Base-by-base conservation (phyloP, 2,113 vertebrate genomes). In the Nothoprocta pentlandii region DNA sequence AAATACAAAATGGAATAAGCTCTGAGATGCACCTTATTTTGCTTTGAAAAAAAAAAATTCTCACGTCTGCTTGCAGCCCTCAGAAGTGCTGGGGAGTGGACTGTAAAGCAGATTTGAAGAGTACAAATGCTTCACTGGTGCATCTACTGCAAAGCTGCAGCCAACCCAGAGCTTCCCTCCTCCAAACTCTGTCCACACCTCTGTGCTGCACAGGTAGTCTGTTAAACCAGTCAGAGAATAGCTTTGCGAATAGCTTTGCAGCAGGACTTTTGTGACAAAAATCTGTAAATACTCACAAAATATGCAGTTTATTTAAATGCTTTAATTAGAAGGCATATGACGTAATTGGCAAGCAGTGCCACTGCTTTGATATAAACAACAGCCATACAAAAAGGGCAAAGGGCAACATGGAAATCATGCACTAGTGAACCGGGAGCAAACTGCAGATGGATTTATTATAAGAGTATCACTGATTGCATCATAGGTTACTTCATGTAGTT, bases 81-180 rank as follows among this genome's bases (percentile, higher is more conserved):
- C 86, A 92, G 87, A 85, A 93, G 73, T 64, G 81, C 89, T 95
- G 95, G 91, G 89, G 83, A 96, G 89, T 70, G 76, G 82, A 92
- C 73, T 94, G 81, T 85, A 89, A 96, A 92, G 77, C 67, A 79
- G 75, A 16, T 89, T 94, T 92, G 89, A 93, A 91, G 5, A 49
- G 82, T 80, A 93, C 93, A 92, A 91, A 83, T 90, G 83, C 80
- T 26, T 95, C 88, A 91, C 62, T 69, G 42, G 87, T 94, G 82
- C 1, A 2, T 47, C 67, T 87, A 28, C 77, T 84, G 78, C 94
- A 96, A 97, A 70, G 62, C 75, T 96, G 85, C 91, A 91, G 61
- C 94, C 96, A 53, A 70, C 6, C 8, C 66, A 78, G 61, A 92
- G 56, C 28, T 54, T 90, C 58, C 16, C 49, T 66, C 14, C 80